Evolutionary conservation across 2,888 invertebrate species (phyloP).

Genomic region (Hyles lineata): DNA sequence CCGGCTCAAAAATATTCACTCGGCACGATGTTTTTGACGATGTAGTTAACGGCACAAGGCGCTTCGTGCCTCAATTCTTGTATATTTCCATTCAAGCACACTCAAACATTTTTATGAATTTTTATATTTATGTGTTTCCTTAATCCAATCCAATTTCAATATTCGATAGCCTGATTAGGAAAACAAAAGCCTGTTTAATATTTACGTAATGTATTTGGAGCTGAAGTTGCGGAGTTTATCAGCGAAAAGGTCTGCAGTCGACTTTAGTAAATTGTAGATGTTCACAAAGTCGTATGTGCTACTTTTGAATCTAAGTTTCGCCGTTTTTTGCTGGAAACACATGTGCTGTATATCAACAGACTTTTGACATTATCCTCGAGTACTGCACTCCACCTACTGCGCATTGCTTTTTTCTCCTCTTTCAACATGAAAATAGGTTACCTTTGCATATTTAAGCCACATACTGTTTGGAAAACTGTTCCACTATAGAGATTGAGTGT

Average conservation of each 20-base stretch:
- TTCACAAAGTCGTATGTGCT: slow-evolving; percentile 26
- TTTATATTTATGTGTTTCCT: slow-evolving; percentile 6
- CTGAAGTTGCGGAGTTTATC: slow-evolving; percentile 11
- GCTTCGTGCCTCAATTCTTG: slow-evolving; percentile 7
- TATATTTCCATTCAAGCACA: slow-evolving; percentile 15
- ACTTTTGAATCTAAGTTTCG: slow-evolving; percentile 21
- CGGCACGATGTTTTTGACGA: slow-evolving; percentile 3
- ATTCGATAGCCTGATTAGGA: slow-evolving; percentile 13
- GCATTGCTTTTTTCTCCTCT: slow-evolving; percentile 19
- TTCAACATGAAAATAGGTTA: slow-evolving; percentile 24
- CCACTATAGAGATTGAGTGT: neutral
- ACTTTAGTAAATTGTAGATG: slow-evolving; percentile 18
- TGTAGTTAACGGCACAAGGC: slow-evolving; percentile 13
- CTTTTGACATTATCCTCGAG: slow-evolving; percentile 27
- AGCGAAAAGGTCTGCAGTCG: slow-evolving; percentile 18
- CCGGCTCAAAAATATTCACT: slow-evolving; percentile 15
- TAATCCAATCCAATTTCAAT: neutral
- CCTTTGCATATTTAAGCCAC: slow-evolving; percentile 24
- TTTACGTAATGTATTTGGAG: neutral
- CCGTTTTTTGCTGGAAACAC: slow-evolving; percentile 20
- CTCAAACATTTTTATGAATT: slow-evolving; percentile 6
- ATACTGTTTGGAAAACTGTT: neutral
- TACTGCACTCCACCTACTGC: slow-evolving; percentile 24
- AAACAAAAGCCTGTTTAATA: slow-evolving; percentile 11
- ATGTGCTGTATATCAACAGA: slow-evolving; percentile 27